phyloP scores from a whole-genome alignment of 2,113 vertebrate genomes.

The Eptatretus burgeri region DNA sequence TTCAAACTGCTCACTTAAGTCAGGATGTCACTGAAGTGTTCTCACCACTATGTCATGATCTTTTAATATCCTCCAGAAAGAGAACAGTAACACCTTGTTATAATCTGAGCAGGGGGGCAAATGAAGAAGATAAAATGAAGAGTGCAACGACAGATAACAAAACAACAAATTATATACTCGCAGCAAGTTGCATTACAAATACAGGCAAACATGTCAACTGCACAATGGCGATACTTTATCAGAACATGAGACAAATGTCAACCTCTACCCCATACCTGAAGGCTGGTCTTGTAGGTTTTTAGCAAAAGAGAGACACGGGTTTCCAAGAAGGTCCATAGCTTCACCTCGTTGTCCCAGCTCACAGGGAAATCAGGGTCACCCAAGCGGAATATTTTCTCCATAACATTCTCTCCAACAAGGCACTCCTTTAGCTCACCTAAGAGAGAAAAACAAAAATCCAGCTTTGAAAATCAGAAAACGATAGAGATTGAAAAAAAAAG shows the following conservation, averaged over 20 bases:
- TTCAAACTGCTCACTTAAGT: no score
- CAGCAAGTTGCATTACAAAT: background rate
- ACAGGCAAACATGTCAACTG: background rate
- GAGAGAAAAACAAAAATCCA: conserved; percentile 12
- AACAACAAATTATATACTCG: background rate
- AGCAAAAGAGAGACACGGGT: conserved; percentile 62
- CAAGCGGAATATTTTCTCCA: conserved; percentile 76
- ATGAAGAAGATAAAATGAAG: background rate
- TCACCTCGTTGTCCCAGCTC: conserved; percentile 92
- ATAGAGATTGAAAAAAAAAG: no score
- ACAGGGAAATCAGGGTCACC: conserved; percentile 72
- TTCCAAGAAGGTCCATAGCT: conserved; percentile 87
- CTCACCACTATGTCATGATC: no score
- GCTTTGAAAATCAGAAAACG: background rate
- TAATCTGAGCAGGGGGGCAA: background rate
- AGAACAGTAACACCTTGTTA: background rate
- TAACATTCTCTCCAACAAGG: conserved; percentile 46
- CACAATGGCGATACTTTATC: background rate
- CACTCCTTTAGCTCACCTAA: conserved; percentile 71
- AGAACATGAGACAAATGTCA: background rate
- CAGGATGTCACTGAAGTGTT: no score
- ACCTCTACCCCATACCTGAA: conserved; percentile 23
- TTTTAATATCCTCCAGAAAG: no score
- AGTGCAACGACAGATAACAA: background rate
- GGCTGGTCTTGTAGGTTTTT: conserved; percentile 65